phyloP scores from a whole-genome alignment of 2,888 invertebrate genomes.

The Dermolepida albohirtum region DNA sequence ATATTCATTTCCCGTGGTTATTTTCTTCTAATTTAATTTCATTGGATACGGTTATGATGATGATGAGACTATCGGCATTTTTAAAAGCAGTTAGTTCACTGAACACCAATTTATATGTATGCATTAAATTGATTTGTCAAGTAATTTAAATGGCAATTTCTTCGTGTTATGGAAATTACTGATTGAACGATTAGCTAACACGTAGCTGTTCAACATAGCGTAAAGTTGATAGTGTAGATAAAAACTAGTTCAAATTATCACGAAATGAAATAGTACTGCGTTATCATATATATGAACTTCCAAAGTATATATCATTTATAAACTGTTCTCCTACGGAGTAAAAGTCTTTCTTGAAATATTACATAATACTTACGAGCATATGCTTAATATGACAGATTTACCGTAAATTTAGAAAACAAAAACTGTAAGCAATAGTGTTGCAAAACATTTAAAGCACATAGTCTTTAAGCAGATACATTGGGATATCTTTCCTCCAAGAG shows the following conservation, averaged over 20 bases:
- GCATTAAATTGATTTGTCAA: constrained; percentile 35
- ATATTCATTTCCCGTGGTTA: constrained; percentile 17
- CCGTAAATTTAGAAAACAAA: no score
- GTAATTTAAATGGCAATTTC: constrained; percentile 34
- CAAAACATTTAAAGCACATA: no score
- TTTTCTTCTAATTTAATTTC: constrained; percentile 34
- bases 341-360: no score
- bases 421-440: no score
- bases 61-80: constrained; percentile 27
- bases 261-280: neutral
- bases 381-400: no score
- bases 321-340: no score
- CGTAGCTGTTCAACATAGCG: constrained; percentile 13
- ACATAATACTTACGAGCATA: no score
- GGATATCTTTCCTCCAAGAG: no score
- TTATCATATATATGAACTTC: no score
- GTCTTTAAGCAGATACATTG: no score
- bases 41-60: constrained; percentile 21
- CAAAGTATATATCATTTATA: no score
- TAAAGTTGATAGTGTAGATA: constrained; percentile 23
- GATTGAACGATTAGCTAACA: constrained; percentile 35
- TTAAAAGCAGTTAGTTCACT: constrained; percentile 14
- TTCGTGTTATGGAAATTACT: constrained; percentile 35
- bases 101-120: constrained; percentile 27
- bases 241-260: neutral